Conservation (phyloP, 2,888 invertebrate species). For the Tetragnatha montana region DNA sequence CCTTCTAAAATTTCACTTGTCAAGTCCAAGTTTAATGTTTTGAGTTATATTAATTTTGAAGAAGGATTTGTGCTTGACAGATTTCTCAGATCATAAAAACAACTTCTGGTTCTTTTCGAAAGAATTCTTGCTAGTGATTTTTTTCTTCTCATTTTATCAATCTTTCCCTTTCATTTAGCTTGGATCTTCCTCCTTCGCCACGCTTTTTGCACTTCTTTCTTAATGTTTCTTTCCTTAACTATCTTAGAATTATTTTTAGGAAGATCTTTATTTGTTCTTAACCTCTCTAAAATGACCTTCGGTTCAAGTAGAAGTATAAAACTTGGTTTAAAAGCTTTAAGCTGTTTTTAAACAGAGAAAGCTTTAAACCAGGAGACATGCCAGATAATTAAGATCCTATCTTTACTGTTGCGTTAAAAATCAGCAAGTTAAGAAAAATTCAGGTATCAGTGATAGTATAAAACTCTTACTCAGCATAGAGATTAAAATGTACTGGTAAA, state of each 20-base stretch:
- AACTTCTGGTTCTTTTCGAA: constrained; percentile 20
- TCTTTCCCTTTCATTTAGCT: constrained; percentile 31
- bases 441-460: no score
- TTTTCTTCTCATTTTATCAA: constrained; percentile 29
- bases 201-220: constrained; percentile 8
- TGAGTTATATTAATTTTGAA: constrained; percentile 33
- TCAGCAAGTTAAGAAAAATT: no score
- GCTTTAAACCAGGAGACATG: no score
- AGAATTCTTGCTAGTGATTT: not conserved
- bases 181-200: constrained; percentile 3
- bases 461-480: no score
- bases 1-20: not conserved
- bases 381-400: no score
- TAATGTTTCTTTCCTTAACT: constrained; percentile 8
- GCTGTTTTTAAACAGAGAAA: not conserved
- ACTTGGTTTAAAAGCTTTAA: not conserved
- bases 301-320: not conserved
- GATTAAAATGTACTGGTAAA: no score
- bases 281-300: not conserved
- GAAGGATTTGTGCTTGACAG: constrained; percentile 17
- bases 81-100: not conserved
- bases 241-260: constrained; percentile 11
- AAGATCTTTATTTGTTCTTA: constrained; percentile 9
- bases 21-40: not conserved
- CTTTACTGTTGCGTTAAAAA: no score